phyloP scores from a whole-genome alignment of 2,888 invertebrate genomes.

The Taphrorychus bicolor region DNA sequence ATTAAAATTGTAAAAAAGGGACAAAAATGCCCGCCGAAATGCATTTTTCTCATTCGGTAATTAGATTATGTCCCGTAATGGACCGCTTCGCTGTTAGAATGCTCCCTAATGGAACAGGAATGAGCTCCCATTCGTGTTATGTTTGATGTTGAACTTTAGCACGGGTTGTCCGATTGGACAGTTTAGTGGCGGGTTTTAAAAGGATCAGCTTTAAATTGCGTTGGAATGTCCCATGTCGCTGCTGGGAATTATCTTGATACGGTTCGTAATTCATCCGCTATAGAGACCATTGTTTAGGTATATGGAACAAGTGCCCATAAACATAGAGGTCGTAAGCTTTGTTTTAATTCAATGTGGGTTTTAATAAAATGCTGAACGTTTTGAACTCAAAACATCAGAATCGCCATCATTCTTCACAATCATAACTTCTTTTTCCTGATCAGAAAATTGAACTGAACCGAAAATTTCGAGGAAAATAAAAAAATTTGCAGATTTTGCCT shows the following conservation, averaged over 20 bases:
- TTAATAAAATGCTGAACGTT: no score
- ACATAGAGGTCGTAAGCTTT: no score
- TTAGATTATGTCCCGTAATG: constrained; percentile 26
- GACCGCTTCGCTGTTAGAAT: constrained; percentile 20
- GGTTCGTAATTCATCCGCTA: not conserved
- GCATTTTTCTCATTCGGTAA: constrained; percentile 28
- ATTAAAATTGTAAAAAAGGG: constrained; percentile 24
- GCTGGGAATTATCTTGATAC: not conserved
- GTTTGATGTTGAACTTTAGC: constrained; percentile 7
- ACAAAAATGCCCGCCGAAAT: constrained; percentile 21
- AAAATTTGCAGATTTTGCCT: no score
- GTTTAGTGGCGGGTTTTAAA: not conserved
- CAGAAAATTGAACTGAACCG: no score
- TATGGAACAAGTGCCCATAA: no score
- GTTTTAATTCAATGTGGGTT: no score
- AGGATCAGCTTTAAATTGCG: not conserved
- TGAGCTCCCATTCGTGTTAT: constrained; percentile 7
- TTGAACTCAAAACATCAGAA: no score
- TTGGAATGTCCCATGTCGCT: not conserved
- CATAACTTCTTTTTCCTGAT: no score
- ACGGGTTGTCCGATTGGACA: not conserved
- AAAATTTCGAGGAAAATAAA: no score
- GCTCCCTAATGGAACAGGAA: constrained; percentile 20
- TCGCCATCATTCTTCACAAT: no score
- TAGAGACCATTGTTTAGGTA: not conserved